These are phyloP conservation scores for Pteropus alecto DNA, from an alignment of 2,113 vertebrate genomes.

Conservation along the genomic window DNA sequence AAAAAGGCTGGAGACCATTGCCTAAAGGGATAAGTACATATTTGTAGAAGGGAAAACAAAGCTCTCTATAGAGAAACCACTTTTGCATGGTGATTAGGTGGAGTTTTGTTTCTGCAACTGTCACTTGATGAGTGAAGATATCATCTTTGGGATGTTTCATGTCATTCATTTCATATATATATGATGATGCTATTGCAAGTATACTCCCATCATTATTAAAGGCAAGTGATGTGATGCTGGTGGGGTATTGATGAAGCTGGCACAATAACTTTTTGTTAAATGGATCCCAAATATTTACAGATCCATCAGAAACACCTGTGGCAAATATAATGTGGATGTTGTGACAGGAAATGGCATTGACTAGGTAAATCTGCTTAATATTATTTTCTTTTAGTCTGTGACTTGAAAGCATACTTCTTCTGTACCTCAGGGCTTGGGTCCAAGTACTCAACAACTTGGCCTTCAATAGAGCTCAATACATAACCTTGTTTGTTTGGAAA, in stretches of 20 bases:
- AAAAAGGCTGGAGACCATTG: no score
- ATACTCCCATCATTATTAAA: conserved; percentile 94
- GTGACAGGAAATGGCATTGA: conserved; percentile 97
- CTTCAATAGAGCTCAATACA: conserved; percentile 96
- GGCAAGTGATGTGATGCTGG: conserved; percentile 94
- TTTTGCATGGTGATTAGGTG: conserved; percentile 59
- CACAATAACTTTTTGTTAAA: conserved; percentile 96
- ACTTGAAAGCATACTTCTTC: conserved; percentile 97
- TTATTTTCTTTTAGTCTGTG: conserved; percentile 96
- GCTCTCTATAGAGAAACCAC: conserved; percentile 1
- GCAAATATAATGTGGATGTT: conserved; percentile 95
- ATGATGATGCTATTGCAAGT: conserved; percentile 94
- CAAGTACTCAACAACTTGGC: conserved; percentile 95
- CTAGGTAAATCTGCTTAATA: conserved; percentile 94
- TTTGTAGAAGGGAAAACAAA: conserved; percentile 44
- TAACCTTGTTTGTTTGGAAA: conserved; percentile 97
- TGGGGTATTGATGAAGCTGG: conserved; percentile 95
- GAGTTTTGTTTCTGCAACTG: conserved; percentile 96
- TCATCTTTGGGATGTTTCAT: conserved; percentile 92
- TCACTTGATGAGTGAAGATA: conserved; percentile 96
- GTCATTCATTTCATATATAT: conserved; percentile 96
- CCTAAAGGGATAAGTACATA: background rate
- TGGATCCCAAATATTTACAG: conserved; percentile 97
- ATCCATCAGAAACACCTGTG: conserved; percentile 95
- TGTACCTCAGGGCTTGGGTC: conserved; percentile 95